Evolutionary conservation across 2,113 vertebrate species (phyloP), one percentile per base, ranked within the genome.

Genomic region (Odocoileus virginianus): DNA sequence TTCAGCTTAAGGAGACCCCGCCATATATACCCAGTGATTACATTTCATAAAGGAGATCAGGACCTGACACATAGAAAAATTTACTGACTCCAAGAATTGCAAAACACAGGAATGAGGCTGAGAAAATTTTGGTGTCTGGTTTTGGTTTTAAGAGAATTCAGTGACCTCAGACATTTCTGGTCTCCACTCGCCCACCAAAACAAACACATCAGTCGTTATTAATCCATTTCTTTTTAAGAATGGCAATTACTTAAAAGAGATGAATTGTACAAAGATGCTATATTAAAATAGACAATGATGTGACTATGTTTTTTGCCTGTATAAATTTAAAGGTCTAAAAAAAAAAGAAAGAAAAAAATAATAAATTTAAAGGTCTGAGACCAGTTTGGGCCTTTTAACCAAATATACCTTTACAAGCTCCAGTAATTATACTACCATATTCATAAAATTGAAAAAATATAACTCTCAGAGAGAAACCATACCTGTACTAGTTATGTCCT

Each of bases 61-160:
- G 82, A 81, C 14, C 23, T 33, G 54, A 84, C 89, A 91, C 45
- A 67, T 0, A 61, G n/a, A 85, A 79, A 94, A 93, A 61, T 79
- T 76, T 88, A 82, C 85, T 78, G 52, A 89, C 12, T 95, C 64
- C 95, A 95, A 94, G 33, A 81, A 95, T 14, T 95, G 57, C 55
- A 93, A 96, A 97, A 67, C 60, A 82, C 5, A 89, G 54, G 43
- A 96, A 45, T 30, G 55, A 89, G 82, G 28, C 16, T 67, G 47
- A 94, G 91, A 71, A 74, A 94, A 88, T 84, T 87, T 13, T 50
- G 54, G 60, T 78, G 36, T 87, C 85, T 84, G 57, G 82, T 93
- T 89, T 89, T 5, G 81, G 79, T 78, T 94, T 96, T 92, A 93
- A 96, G 84, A 91, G 52, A 95, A 97, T 79, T 54, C 64, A 94